phyloP scores from a whole-genome alignment of 1,140 invertebrate species.

The Oryctes rhinoceros region DNA sequence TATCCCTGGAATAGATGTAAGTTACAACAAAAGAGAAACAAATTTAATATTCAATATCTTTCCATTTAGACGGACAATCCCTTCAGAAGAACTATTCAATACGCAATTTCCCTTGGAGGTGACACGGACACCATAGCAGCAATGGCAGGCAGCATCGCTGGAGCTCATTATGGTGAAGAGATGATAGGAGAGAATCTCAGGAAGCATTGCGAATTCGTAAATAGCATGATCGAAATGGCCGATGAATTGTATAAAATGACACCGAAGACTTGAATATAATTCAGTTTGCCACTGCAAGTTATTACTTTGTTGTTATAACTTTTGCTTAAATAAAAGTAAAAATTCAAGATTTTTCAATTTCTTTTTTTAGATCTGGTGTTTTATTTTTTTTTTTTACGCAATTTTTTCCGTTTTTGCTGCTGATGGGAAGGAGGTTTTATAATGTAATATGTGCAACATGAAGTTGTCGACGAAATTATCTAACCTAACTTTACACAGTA shows the following conservation, averaged over 20 bases:
- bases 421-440: not conserved
- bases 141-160: constrained; percentile 81
- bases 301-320: not conserved
- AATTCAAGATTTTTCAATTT: not conserved
- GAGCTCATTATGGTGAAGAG: constrained; percentile 75
- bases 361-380: not conserved
- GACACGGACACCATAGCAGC: constrained; percentile 84
- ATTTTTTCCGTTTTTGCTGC: not conserved
- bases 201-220: constrained; percentile 71
- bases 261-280: not conserved
- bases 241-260: constrained; percentile 61
- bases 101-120: constrained; percentile 77
- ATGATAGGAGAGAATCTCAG: constrained; percentile 67
- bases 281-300: not conserved
- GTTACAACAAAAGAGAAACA: constrained; percentile 20
- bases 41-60: constrained; percentile 36
- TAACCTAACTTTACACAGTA: not conserved
- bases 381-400: not conserved
- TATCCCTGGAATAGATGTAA: constrained; percentile 67
- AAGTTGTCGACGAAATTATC: not conserved
- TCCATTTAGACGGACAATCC: constrained; percentile 49
- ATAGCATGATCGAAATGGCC: constrained; percentile 64
- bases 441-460: not conserved
- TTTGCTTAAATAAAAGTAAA: not conserved
- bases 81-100: constrained; percentile 74